Base-by-base conservation (phyloP, 2,888 invertebrate genomes). In the Tryphoninae sp. region DNA sequence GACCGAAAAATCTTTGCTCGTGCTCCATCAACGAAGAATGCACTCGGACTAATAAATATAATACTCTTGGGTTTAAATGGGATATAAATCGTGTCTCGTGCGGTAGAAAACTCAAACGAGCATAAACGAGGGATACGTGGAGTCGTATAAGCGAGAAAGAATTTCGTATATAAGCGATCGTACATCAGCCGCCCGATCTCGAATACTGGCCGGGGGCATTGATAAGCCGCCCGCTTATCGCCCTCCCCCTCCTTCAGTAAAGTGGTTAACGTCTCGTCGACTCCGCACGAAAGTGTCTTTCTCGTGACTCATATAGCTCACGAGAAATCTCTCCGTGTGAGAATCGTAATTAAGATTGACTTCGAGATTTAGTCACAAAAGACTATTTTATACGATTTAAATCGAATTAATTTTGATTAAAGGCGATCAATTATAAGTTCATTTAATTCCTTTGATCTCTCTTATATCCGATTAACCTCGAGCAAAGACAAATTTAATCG, bases 221-320 rank as follows among this genome's bases (percentile, higher is more conserved):
- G 80, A 80, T 80, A 80, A 76, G 59, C 58, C 58, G 11, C 13
- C 11, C 33, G 51, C 33, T 49, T 76, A 68, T 76, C 72, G 80
- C 76, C 76, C 72, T 26, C 2, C 16, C 33, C 33, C 33, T 33
- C 33, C 26, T 19, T 16, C 22, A 19, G 67, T 80, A 76, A 55
- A 77, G 75, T 72, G 76, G 45, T 67, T 55, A 59, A 72, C 45
- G 23, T 59, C 58, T 68, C 72, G 51, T 42, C 53, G 69, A 71
- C 26, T 59, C 58, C 45, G 33, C 33, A 19, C 49, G 22, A 58
- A 8, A 67, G 19, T 19, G 6, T 59, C 23, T 58, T 75, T 67
- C 13, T 49, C 67, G 26, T 65, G 45, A 58, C 33, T 67, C 75
- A 53, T 11, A 1, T 11, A 1, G n/a, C n/a, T 4, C 51, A 51